Conservation (phyloP, 2,888 invertebrate species). For the Yponomeuta plumbellus region DNA sequence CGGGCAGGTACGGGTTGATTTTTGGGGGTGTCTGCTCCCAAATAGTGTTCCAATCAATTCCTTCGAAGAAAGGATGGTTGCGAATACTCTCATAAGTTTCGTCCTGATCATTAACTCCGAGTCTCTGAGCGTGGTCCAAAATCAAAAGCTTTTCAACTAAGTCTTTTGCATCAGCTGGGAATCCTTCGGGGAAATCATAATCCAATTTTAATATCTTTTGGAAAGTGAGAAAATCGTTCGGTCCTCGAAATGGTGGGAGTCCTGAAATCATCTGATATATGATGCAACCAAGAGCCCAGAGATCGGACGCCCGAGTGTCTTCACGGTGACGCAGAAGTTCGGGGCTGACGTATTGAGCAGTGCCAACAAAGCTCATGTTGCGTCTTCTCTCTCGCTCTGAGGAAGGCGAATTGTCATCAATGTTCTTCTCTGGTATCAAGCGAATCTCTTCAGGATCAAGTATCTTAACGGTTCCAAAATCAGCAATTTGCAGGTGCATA, state of each 20-base stretch:
- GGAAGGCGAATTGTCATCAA: constrained; percentile 44
- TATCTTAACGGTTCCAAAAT: constrained; percentile 97
- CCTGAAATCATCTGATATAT: constrained; percentile 98
- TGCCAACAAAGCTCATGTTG: constrained; percentile 95
- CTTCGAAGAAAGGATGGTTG: constrained; percentile 90
- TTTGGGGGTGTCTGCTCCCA: constrained; percentile 87
- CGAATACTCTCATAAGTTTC: constrained; percentile 88
- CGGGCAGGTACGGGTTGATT: constrained; percentile 88
- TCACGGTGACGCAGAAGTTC: constrained; percentile 91
- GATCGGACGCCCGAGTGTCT: constrained; percentile 87
- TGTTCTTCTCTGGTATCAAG: constrained; percentile 32
- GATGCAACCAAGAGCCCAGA: constrained; percentile 98
- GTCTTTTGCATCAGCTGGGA: constrained; percentile 90
- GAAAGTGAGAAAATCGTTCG: constrained; percentile 96
- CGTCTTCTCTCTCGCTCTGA: constrained; percentile 70
- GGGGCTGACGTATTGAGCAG: constrained; percentile 99
- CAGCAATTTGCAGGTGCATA: constrained; percentile 97
- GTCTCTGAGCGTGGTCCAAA: constrained; percentile 84
- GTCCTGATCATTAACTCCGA: constrained; percentile 86
- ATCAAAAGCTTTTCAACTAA: constrained; percentile 91
- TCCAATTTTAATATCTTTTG: constrained; percentile 95
- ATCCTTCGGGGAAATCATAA: constrained; percentile 95
- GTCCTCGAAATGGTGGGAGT: constrained; percentile 92
- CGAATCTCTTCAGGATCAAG: constrained; percentile 65
- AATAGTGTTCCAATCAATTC: constrained; percentile 88